Base-by-base conservation (phyloP, 1,140 invertebrate species). In the Bicyclus anynana region DNA sequence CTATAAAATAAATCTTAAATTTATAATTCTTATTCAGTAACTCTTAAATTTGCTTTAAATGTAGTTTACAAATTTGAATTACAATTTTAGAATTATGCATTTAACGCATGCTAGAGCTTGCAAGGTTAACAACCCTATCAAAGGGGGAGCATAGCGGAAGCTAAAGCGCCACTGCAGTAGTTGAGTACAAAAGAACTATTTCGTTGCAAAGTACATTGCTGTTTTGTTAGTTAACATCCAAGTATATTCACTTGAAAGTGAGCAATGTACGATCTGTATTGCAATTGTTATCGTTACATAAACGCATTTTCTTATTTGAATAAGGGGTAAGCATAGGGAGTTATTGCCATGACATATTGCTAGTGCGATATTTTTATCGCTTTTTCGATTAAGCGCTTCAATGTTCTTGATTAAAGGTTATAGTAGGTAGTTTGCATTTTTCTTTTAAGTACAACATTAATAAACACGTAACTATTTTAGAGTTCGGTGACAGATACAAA, bases 341-440 rank as follows among this genome's bases (percentile, higher is more conserved):
- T 44, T 33, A 29, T 29, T 17, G 38, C 21, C 40, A 46, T 44
- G 38, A 53, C 51, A 53, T 53, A 53, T 53, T 53, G 51, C 51
- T 16, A 53, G 16, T 44, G 38, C 26, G 38, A 44, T 29, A 53
- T 53, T 53, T 53, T 53, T 29, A 53, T 53, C 18, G 40, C 38
- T 33, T 44, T 53, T 53, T 53, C 16, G 38, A 53, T 53, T 53
- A 53, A 53, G 37, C n/a, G 26, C 10, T 44, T 29, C 44, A 53
- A 44, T 44, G 26, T 42, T 44, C 14, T 4, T 44, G 42, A 44
- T 23, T 44, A 44, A 20, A 44, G n/a, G 18, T 13, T 40, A 33
- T 1, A 33, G 29, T 33, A 33, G 29, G 10, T 4, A 3, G 3
- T 33, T 33, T 33, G n/a, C n/a, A 33, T 33, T 33, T 1, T 33